A percentile compares a stretch with the other conserved stretches of the same genome.
phyloP scores from a whole-genome alignment of 2,797 vertebrate species.

The Tiaroga cobitis region DNA sequence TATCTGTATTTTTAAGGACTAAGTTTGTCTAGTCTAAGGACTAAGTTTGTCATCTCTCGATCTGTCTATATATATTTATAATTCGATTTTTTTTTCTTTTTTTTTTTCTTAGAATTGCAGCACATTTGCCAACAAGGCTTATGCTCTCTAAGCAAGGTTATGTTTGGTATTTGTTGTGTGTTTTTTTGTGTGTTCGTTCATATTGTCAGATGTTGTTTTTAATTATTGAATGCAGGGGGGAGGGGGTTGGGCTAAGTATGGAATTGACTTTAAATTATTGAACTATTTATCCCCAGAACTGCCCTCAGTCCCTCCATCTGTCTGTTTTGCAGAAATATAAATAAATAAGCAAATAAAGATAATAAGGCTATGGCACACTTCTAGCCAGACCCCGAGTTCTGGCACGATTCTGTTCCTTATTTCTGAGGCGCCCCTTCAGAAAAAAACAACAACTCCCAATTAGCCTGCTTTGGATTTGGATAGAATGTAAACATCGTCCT shows the following conservation, averaged over 20 bases:
- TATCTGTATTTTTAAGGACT: background rate
- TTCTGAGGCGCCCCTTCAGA: constrained; percentile 41
- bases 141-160: constrained; percentile 55
- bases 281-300: constrained; percentile 68
- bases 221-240: constrained; percentile 73
- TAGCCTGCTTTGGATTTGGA: constrained; percentile 38
- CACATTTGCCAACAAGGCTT: constrained; percentile 63
- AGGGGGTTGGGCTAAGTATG: constrained; percentile 54
- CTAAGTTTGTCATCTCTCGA: constrained; percentile 25
- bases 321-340: constrained; percentile 59
- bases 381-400: constrained; percentile 68
- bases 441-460: constrained; percentile 32
- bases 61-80: constrained; percentile 6
- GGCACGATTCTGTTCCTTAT: constrained; percentile 58
- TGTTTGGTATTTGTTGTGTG: constrained; percentile 49
- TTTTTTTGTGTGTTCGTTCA: constrained; percentile 39
- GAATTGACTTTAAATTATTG: constrained; percentile 75
- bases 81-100: constrained; percentile 61
- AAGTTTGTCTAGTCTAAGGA: background rate
- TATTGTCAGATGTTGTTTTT: constrained; percentile 71
- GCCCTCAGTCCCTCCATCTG: constrained; percentile 65
- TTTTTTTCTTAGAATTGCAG: constrained; percentile 60
- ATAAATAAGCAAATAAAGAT: constrained; percentile 60
- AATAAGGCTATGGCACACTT: constrained; percentile 54
- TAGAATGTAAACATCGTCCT: constrained; percentile 11